Percentiles rank a stretch among this genome's conserved stretches.
Conservation (phyloP, 2,888 invertebrate species). For the Malthinus flaveolus region DNA sequence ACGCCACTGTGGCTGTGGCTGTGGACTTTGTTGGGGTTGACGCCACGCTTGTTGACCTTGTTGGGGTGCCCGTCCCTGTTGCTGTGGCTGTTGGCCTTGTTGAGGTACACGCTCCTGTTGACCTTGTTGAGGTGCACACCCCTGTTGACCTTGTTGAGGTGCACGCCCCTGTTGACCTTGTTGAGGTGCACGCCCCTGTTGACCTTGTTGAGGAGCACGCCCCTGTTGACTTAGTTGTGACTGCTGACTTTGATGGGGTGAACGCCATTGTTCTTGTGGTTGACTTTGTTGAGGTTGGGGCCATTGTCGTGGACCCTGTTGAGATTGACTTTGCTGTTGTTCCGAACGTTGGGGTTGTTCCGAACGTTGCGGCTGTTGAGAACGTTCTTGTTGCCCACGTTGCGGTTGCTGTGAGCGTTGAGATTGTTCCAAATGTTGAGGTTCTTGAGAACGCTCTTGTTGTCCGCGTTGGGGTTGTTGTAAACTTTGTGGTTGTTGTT, state of each 20-base stretch:
- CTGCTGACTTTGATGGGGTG: not conserved
- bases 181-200: not conserved
- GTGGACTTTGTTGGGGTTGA: not conserved
- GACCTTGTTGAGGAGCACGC: not conserved
- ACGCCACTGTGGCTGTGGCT: not conserved
- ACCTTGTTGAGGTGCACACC: not conserved
- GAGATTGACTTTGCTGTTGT: too few relatives aligned
- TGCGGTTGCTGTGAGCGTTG: too few relatives aligned
- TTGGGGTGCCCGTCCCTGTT: not conserved
- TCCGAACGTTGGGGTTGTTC: too few relatives aligned
- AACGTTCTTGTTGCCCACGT: too few relatives aligned
- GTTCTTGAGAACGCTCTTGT: too few relatives aligned
- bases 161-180: not conserved
- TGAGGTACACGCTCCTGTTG: not conserved
- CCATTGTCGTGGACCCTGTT: too few relatives aligned
- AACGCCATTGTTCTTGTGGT: too few relatives aligned
- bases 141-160: not conserved
- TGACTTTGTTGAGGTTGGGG: not conserved
- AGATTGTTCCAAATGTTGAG: too few relatives aligned
- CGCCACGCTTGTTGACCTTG: not conserved
- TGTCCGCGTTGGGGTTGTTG: too few relatives aligned
- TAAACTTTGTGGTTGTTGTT: constrained; percentile 10
- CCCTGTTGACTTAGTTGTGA: not conserved
- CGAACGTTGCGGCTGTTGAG: too few relatives aligned
- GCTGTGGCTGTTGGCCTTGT: not conserved